Base-by-base conservation (phyloP, 1,140 invertebrate species). In the Heterodera carotae region DNA sequence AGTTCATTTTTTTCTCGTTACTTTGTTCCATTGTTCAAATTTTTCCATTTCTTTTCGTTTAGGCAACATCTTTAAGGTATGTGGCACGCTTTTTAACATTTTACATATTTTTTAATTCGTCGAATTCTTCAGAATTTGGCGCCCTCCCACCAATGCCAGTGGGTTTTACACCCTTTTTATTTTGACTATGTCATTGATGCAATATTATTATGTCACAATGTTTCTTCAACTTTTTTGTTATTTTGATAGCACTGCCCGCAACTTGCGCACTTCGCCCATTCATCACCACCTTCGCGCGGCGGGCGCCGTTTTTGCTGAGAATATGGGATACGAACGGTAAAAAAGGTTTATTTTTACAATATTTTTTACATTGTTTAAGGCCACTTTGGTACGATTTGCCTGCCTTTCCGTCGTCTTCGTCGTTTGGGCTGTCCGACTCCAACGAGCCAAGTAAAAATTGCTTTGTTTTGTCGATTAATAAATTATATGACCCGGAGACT, bases 261-360 rank as follows among this genome's bases (percentile, higher is more conserved):
- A 96, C 89, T 89, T 98, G 22, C 89, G 96, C 78, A 95, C 96
- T 91, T 98, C 96, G 1, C 95, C 96, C 0, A 94, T 99, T 78
- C 97, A 96, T 90, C 94, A 95, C 2, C 92, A 94, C 78, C 89
- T 98, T 1, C 91, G 93, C 86, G 92, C 94, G 86, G 93, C 93
- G 48, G 96, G 96, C 0, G 97, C 94, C n/a, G 92, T 96, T 15
- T 99, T 98, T 90, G 94, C 94, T 10, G 95, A 98, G 89, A 94
- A 94, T 34, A 98, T 98, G 94, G 96, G 96, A 1, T 99, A 98
- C 88, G 97, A 99, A 88, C 90, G 72, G 72, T 74, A 18, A 15
- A 43, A 43, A 43, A 43, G 2, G 0, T 12, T 10, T 1, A 43
- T 43, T 43, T 43, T 10, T 43, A 12, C 15, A 5, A n/a, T 43